A percentile compares a stretch with the other conserved stretches of the same genome.
Conservation (phyloP, 2,888 invertebrate genomes). For the Ormia ochracea region DNA sequence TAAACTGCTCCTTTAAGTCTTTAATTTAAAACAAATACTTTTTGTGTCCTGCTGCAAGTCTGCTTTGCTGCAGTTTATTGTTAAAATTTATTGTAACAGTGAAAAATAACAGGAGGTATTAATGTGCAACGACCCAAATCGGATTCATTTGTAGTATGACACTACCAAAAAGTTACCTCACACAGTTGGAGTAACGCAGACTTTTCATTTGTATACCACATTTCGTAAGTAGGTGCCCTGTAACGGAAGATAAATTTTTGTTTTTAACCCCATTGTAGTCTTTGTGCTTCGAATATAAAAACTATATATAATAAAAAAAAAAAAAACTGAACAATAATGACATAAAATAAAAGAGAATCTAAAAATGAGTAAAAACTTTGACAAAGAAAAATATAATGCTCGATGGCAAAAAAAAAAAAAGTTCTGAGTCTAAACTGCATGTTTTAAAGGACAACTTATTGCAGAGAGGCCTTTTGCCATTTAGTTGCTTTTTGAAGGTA, state of each 20-base stretch:
- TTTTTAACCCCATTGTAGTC: conserved; percentile 23
- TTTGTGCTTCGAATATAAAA: conserved; percentile 3
- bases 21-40: conserved; percentile 21
- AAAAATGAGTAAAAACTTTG: conserved; percentile 5
- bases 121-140: conserved; percentile 65
- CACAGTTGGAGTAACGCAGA: conserved; percentile 29
- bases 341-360: conserved; percentile 30
- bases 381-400: conserved; percentile 31
- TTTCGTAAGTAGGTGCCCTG: conserved; percentile 17
- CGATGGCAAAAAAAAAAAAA: conserved; percentile 1
- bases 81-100: conserved; percentile 45
- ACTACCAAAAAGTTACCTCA: conserved; percentile 52
- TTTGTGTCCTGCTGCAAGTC: neutral
- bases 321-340: conserved; percentile 30
- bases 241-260: conserved; percentile 50
- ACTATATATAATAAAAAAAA: neutral
- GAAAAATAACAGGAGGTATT: conserved; percentile 55
- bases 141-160: conserved; percentile 61
- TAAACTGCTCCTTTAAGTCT: neutral
- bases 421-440: neutral
- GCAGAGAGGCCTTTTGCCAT: conserved; percentile 36
- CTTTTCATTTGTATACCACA: conserved; percentile 14
- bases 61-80: neutral
- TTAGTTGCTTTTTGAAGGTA: conserved; percentile 24
- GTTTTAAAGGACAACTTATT: conserved; percentile 29